phyloP scores from a whole-genome alignment of 92 coral and sea anemone species.

The Anthopleura xanthogrammica region DNA sequence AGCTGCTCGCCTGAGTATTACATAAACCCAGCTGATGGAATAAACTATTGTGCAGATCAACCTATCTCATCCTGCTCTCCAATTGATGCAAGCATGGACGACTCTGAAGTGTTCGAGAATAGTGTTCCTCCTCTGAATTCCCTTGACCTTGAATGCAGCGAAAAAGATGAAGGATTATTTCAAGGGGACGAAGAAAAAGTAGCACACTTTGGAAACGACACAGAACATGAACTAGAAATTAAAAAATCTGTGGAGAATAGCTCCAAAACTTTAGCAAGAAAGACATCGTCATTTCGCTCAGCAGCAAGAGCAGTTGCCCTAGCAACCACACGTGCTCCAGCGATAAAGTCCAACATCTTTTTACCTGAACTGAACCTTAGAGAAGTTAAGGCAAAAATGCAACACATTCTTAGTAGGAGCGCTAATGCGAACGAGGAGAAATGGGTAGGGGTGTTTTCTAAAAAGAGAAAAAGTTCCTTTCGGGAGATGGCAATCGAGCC shows the following conservation, averaged over 20 bases:
- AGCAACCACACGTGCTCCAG: slow-evolving; percentile 8
- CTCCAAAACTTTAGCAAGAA: background rate
- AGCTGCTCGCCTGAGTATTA: slow-evolving; percentile 24
- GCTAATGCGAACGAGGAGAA: background rate
- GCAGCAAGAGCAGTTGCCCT: background rate
- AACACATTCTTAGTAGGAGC: slow-evolving; percentile 1
- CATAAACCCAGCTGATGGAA: slow-evolving; percentile 24
- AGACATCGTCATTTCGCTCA: background rate
- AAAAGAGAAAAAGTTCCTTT: slow-evolving; percentile 5
- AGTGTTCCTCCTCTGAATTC: background rate
- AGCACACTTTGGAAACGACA: background rate
- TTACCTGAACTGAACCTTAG: slow-evolving; percentile 23
- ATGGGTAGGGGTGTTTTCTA: background rate
- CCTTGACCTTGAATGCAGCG: background rate
- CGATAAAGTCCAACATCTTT: slow-evolving; percentile 19
- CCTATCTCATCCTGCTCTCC: background rate
- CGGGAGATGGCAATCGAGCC: slow-evolving; percentile 24
- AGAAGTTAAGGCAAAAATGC: slow-evolving; percentile 3
- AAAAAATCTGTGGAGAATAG: background rate
- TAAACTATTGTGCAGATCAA: background rate
- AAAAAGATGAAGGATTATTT: background rate
- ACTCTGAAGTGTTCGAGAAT: background rate
- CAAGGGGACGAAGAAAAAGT: background rate
- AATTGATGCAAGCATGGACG: background rate
- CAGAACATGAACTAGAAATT: background rate